Percentiles rank a stretch among this genome's conserved stretches.
These are phyloP conservation scores for Protosalanx chinensis DNA, from an alignment of 2,797 vertebrate species.

Conservation along the genomic window DNA sequence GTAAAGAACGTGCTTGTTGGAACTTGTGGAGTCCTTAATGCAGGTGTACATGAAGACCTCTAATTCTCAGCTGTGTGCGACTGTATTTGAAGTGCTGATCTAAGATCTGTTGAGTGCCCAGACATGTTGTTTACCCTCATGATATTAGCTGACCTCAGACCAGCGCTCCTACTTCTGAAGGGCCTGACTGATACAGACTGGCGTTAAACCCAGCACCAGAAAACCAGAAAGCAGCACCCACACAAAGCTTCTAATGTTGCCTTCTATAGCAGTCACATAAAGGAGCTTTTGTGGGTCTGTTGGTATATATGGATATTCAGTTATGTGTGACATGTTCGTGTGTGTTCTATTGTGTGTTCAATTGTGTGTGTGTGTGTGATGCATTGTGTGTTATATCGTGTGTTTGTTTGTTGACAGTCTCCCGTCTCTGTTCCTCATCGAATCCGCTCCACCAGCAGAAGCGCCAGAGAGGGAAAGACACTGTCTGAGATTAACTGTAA, in stretches of 20 bases:
- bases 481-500: slow-evolving; percentile 97
- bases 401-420: slow-evolving; percentile 72
- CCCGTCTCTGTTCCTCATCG: slow-evolving; percentile 90
- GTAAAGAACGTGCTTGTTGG: neutral
- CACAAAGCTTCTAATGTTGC: too few relatives aligned
- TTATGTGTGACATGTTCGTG: neutral
- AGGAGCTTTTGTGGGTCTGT: neutral
- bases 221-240: too few relatives aligned
- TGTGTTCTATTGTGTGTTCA: neutral
- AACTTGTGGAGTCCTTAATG: neutral
- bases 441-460: slow-evolving; percentile 92
- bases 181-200: too few relatives aligned
- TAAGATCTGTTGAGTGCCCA: neutral
- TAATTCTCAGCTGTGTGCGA: neutral
- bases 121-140: neutral
- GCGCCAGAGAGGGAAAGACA: slow-evolving; percentile 92
- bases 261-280: too few relatives aligned
- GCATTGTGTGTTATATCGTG: neutral
- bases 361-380: slow-evolving; percentile 4
- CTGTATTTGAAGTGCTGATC: neutral
- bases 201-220: too few relatives aligned
- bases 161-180: too few relatives aligned
- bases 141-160: neutral
- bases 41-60: neutral
- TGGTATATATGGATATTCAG: neutral